These are phyloP conservation scores for Prunella fulvescens DNA, from an alignment of 2,113 vertebrate species.

Conservation along the genomic window DNA sequence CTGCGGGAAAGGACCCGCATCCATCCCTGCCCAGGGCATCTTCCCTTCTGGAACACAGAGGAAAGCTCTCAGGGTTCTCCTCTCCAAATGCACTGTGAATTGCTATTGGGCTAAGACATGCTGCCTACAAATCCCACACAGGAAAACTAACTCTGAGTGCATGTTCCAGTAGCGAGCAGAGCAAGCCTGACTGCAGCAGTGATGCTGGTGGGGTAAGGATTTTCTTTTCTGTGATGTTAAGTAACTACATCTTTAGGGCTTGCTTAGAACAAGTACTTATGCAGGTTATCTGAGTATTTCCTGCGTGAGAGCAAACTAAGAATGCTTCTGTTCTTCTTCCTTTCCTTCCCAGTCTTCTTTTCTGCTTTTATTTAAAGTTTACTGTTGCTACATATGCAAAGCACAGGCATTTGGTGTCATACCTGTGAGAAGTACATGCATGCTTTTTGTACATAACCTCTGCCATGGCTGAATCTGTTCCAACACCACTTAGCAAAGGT, in stretches of 20 bases:
- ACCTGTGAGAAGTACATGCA: not conserved
- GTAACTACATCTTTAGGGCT: not conserved
- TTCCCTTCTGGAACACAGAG: rapidly evolving
- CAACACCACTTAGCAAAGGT: rapidly evolving
- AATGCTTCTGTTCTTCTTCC: not conserved
- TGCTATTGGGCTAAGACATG: not conserved
- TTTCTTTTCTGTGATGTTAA: not conserved
- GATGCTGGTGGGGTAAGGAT: not conserved
- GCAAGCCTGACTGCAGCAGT: no score
- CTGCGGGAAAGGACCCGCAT: constrained; percentile 53
- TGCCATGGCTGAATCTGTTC: not conserved
- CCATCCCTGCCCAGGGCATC: not conserved
- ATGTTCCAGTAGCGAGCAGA: rapidly evolving
- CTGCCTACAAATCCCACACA: not conserved
- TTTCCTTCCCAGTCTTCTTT: not conserved
- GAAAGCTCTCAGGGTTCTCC: not conserved
- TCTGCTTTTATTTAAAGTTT: not conserved
- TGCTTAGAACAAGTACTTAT: not conserved
- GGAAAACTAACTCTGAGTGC: not conserved
- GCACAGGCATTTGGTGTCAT: rapidly evolving
- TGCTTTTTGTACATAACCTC: not conserved
- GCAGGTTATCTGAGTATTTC: not conserved
- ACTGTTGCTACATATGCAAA: not conserved
- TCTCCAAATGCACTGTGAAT: not conserved
- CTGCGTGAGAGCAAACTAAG: not conserved